These are phyloP conservation scores for Ceraclea dissimilis DNA, from an alignment of 2,888 invertebrate genomes.

Conservation along the genomic window DNA sequence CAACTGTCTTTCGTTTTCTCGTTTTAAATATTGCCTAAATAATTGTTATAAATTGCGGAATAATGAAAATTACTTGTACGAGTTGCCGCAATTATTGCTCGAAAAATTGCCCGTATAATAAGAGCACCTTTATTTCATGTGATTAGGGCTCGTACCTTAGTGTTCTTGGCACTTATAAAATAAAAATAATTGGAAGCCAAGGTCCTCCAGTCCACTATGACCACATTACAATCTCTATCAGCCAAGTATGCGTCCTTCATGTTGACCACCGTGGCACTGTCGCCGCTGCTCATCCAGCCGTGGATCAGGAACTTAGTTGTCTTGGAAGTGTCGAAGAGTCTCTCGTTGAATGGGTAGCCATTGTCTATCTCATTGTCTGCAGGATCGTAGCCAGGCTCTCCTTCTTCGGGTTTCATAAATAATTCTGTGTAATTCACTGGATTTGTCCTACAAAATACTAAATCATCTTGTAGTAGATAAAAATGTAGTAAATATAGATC, in stretches of 20 bases:
- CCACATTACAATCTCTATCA: slow-evolving; percentile 43
- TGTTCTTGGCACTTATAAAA: slow-evolving; percentile 39
- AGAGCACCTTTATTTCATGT: too few species aligned
- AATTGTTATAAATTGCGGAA: too few species aligned
- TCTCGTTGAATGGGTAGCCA: slow-evolving; percentile 26
- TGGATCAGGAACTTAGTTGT: slow-evolving; percentile 47
- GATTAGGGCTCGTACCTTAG: too few species aligned
- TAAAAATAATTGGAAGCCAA: slow-evolving; percentile 38
- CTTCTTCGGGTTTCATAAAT: slow-evolving; percentile 29
- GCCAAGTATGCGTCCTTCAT: slow-evolving; percentile 41
- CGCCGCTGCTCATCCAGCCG: slow-evolving; percentile 44
- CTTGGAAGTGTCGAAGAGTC: slow-evolving; percentile 37
- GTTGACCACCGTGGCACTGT: slow-evolving; percentile 35
- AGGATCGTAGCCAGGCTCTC: background rate
- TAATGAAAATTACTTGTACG: too few species aligned
- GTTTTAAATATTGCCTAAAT: too few species aligned
- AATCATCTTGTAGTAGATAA: too few species aligned
- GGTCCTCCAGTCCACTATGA: slow-evolving; percentile 44
- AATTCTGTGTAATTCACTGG: slow-evolving; percentile 24
- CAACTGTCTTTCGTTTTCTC: too few species aligned
- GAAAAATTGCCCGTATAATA: too few species aligned
- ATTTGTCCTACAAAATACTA: background rate
- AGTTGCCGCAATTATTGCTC: too few species aligned
- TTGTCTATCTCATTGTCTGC: slow-evolving; percentile 27
- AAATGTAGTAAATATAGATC: background rate